phyloP scores from a whole-genome alignment of 64 coral and sea anemone genomes.

The Astreopora myriophthalma region DNA sequence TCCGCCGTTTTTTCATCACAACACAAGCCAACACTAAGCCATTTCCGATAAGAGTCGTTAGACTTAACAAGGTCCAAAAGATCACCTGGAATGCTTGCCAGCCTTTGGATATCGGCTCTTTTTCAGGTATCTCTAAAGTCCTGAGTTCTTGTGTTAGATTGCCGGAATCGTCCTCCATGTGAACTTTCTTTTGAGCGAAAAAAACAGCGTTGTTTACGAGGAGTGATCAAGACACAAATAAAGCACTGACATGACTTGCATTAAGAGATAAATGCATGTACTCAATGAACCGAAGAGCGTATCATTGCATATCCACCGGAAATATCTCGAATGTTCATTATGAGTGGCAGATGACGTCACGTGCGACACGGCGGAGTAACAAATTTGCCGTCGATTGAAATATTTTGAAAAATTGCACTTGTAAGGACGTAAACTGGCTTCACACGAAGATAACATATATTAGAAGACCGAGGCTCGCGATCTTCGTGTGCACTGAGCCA shows the following conservation, averaged over 20 bases:
- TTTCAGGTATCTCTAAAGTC: neutral
- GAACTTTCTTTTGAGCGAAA: neutral
- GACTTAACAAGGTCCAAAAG: constrained; percentile 20
- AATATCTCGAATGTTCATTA: neutral
- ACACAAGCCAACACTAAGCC: neutral
- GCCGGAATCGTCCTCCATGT: neutral
- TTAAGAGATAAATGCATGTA: neutral
- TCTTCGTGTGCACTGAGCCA: no score
- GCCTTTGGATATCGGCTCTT: neutral
- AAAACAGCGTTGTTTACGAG: neutral
- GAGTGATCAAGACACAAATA: neutral
- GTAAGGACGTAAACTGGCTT: no score
- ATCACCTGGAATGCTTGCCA: constrained; percentile 37
- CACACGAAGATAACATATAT: no score
- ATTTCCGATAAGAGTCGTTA: neutral
- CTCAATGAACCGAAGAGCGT: neutral
- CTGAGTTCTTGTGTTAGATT: neutral
- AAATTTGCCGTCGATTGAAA: no score
- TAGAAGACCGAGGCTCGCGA: no score
- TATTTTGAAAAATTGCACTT: no score
- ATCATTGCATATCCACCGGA: neutral
- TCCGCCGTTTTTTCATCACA: neutral
- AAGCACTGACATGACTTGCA: neutral
- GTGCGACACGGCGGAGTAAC: neutral
- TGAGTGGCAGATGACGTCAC: neutral